Evolutionary conservation across 2,888 invertebrate genomes (phyloP).

Genomic region (Euzetes globulus): DNA sequence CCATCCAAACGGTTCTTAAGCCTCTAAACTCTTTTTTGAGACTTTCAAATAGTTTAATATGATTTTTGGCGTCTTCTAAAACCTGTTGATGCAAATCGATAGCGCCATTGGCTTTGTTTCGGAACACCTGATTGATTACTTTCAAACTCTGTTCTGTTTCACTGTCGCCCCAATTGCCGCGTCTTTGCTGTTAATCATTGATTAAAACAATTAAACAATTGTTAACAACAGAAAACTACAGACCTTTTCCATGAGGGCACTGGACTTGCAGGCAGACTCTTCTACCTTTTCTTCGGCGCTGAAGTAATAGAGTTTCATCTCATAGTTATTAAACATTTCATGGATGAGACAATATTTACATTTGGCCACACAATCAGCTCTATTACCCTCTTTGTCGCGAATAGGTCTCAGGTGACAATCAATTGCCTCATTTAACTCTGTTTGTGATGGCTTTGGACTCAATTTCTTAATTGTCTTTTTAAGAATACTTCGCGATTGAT

Average conservation of each 20-base stretch:
- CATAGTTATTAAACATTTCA: conserved; percentile 46
- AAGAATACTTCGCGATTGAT: conserved; percentile 46
- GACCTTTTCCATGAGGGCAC: conserved; percentile 37
- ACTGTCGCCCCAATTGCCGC: conserved; percentile 59
- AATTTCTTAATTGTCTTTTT: conserved; percentile 46
- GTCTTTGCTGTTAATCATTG: conserved; percentile 46
- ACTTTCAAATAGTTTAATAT: conserved; percentile 55
- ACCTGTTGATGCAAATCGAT: conserved; percentile 32
- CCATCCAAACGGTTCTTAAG: conserved; percentile 48
- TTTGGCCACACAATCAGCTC: conserved; percentile 42
- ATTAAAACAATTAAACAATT: not conserved
- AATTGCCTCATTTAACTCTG: conserved; percentile 52
- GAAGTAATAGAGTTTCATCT: conserved; percentile 47
- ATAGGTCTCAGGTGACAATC: conserved; percentile 55
- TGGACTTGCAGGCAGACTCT: conserved; percentile 24
- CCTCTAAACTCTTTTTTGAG: conserved; percentile 60
- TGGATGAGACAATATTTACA: conserved; percentile 47
- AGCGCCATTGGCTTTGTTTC: conserved; percentile 47
- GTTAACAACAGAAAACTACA: not conserved
- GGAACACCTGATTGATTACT: conserved; percentile 46
- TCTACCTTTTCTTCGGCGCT: conserved; percentile 40
- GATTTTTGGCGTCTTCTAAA: conserved; percentile 52
- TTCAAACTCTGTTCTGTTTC: conserved; percentile 56
- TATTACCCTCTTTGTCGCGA: conserved; percentile 26
- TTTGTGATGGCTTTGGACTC: conserved; percentile 43